phyloP scores from a whole-genome alignment of 2,888 invertebrate species.

The Hydrotaea cyrtoneurina region DNA sequence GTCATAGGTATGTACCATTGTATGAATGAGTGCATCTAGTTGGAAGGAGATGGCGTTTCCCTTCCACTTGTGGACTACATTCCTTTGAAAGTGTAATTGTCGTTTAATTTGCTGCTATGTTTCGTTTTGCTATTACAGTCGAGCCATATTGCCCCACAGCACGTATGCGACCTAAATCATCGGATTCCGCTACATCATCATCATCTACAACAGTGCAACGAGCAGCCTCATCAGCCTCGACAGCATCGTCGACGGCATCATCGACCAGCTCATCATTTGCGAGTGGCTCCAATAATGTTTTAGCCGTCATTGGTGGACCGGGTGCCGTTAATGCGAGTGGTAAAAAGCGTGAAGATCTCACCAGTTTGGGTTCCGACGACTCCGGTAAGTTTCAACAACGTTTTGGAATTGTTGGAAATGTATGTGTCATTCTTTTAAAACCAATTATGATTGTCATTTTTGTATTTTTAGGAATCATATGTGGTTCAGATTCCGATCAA shows the following conservation, averaged over 20 bases:
- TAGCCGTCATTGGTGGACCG: conserved; percentile 69
- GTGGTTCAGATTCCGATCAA: conserved; percentile 82
- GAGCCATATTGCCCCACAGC: conserved; percentile 72
- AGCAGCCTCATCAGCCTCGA: conserved; percentile 62
- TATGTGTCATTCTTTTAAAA: background rate
- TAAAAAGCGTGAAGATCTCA: conserved; percentile 82
- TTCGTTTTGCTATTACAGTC: conserved; percentile 48
- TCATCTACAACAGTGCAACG: conserved; percentile 63
- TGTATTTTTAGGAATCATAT: conserved; percentile 81
- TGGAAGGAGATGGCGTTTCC: conserved; percentile 15
- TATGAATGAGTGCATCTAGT: conserved; percentile 25
- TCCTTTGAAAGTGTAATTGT: conserved; percentile 17
- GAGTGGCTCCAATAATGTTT: conserved; percentile 70
- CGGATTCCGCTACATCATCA: conserved; percentile 68
- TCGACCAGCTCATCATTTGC: conserved; percentile 67
- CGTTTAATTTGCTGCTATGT: conserved; percentile 19
- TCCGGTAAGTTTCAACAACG: conserved; percentile 77
- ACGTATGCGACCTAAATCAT: conserved; percentile 75
- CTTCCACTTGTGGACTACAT: conserved; percentile 43
- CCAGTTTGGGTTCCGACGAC: conserved; percentile 84
- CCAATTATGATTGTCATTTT: background rate
- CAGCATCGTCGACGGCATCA: conserved; percentile 59
- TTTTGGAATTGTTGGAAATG: background rate
- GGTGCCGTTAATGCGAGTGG: conserved; percentile 63
- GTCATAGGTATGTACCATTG: conserved; percentile 67